Conservation (phyloP, 2,888 invertebrate species). For the Hydroisotoma schaefferi region DNA sequence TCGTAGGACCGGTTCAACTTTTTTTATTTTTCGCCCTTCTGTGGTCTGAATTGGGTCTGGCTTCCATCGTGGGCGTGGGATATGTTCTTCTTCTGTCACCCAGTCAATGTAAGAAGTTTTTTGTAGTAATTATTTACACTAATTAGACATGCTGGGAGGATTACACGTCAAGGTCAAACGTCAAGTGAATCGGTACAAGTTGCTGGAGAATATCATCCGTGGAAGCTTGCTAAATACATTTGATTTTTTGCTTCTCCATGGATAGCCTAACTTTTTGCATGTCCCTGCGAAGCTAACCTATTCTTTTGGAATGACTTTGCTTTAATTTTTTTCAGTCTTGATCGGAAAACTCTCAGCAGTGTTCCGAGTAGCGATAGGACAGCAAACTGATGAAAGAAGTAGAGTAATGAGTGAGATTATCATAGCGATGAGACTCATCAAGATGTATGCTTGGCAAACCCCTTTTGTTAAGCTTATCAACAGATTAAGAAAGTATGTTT, state of each 20-base stretch:
- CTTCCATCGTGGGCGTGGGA: conserved; percentile 71
- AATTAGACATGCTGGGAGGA: too few species aligned
- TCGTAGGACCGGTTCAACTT: conserved; percentile 84
- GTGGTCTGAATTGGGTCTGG: conserved; percentile 64
- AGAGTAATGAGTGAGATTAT: conserved; percentile 30
- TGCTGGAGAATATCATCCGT: too few species aligned
- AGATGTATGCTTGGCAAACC: conserved; percentile 31
- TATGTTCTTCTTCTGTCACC: conserved; percentile 76
- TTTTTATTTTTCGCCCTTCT: conserved; percentile 73
- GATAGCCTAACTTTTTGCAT: too few species aligned
- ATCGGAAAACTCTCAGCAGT: conserved; percentile 25
- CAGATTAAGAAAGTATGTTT: conserved; percentile 4
- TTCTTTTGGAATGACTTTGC: too few species aligned
- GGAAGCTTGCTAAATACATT: too few species aligned
- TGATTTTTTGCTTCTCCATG: too few species aligned
- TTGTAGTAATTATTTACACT: not conserved
- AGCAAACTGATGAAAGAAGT: conserved; percentile 23
- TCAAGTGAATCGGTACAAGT: too few species aligned
- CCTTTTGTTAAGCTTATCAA: conserved; percentile 21
- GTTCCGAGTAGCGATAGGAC: conserved; percentile 22
- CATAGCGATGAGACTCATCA: conserved; percentile 24
- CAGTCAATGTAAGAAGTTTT: conserved; percentile 64
- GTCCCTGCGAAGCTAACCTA: too few species aligned
- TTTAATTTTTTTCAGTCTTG: conserved; percentile 3
- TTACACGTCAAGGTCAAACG: too few species aligned